Evolutionary conservation across 2,888 invertebrate species (phyloP).

Genomic region (Argyresthia goedartella): DNA sequence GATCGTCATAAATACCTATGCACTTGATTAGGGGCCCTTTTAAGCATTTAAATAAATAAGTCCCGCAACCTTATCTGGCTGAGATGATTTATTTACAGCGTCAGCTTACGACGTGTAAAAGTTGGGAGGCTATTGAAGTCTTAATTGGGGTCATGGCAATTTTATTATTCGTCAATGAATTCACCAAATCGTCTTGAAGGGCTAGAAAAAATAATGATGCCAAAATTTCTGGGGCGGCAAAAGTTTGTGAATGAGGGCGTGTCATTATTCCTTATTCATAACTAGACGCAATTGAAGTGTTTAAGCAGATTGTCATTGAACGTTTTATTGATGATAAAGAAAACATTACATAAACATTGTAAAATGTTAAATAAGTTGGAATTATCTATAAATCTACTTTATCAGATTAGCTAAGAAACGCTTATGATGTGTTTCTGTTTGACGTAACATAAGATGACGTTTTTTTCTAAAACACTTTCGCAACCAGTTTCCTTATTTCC

Average conservation of each 20-base stretch:
- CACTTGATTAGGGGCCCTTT: conserved; percentile 21
- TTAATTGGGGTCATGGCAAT: conserved; percentile 2
- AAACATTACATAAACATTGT: too few species aligned
- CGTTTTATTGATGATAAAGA: too few species aligned
- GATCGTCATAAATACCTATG: conserved; percentile 13
- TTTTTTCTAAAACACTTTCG: too few species aligned
- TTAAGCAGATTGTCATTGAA: too few species aligned
- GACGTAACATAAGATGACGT: too few species aligned
- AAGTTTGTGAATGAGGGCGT: background rate
- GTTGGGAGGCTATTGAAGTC: background rate
- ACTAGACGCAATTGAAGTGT: too few species aligned
- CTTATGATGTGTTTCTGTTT: too few species aligned
- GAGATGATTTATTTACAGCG: background rate
- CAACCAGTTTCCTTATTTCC: too few species aligned
- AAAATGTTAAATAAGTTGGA: too few species aligned
- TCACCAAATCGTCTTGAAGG: background rate
- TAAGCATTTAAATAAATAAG: background rate
- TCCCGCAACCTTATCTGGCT: background rate
- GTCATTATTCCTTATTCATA: background rate
- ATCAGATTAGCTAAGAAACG: too few species aligned
- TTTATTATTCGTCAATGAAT: conserved; percentile 2
- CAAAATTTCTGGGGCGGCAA: background rate
- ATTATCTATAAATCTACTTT: too few species aligned
- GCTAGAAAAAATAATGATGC: conserved; percentile 1
- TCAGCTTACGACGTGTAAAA: background rate